These are phyloP conservation scores for Seladonia tumulorum DNA, from an alignment of 2,888 invertebrate species.

Conservation along the genomic window DNA sequence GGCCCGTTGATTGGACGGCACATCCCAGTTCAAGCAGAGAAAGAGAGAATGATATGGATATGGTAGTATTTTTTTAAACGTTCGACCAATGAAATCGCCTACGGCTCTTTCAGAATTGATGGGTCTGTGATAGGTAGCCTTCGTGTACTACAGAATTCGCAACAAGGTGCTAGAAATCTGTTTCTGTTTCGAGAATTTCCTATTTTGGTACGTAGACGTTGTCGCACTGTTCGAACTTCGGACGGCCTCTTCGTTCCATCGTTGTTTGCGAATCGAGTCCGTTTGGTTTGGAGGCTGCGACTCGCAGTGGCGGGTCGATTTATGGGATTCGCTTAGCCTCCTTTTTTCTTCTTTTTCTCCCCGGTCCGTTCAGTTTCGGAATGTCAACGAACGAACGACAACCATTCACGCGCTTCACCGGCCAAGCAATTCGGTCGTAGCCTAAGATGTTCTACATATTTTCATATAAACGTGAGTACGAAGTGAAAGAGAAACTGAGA, in stretches of 20 bases:
- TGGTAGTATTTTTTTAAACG: constrained; percentile 74
- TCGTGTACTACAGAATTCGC: constrained; percentile 68
- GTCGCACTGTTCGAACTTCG: constrained; percentile 38
- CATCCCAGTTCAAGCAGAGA: constrained; percentile 16
- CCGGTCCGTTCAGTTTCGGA: constrained; percentile 24
- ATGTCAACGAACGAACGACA: constrained; percentile 15
- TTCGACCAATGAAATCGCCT: constrained; percentile 71
- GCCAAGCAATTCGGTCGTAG: constrained; percentile 61
- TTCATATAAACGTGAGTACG: constrained; percentile 70
- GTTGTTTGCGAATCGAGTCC: constrained; percentile 17
- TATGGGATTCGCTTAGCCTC: not conserved
- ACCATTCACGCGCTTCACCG: constrained; percentile 35
- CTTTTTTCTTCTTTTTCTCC: not conserved
- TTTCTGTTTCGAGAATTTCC: constrained; percentile 65
- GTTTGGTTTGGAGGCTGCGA: not conserved
- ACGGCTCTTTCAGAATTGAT: constrained; percentile 72
- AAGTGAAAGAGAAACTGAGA: constrained; percentile 33
- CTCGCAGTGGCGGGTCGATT: no score
- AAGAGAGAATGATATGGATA: constrained; percentile 46
- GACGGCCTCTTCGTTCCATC: constrained; percentile 14
- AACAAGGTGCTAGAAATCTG: constrained; percentile 73
- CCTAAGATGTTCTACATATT: constrained; percentile 71
- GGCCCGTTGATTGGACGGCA: not conserved
- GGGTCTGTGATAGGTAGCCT: constrained; percentile 76
- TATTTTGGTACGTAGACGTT: constrained; percentile 65